A percentile compares a stretch with the other conserved stretches of the same genome.
These are phyloP conservation scores for Gorilla gorilla DNA, from an alignment of 2,113 vertebrate genomes.

Conservation along the genomic window DNA sequence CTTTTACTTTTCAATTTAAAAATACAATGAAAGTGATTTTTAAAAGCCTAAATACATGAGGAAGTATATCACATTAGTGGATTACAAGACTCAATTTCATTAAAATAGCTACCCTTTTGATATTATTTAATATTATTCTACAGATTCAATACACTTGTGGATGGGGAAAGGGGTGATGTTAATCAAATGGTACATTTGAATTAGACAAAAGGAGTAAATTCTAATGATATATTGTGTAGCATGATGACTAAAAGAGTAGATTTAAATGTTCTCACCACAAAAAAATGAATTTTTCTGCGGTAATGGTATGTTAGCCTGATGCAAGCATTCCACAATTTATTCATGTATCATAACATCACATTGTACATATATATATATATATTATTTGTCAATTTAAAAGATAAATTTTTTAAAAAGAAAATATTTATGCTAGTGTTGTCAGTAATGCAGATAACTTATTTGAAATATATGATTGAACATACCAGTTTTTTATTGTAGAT, in stretches of 20 bases:
- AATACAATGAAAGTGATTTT: not conserved
- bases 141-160: not conserved
- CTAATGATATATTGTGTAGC: not conserved
- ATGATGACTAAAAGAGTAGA: not conserved
- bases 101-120: not conserved
- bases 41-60: not conserved
- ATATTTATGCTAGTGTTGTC: not conserved
- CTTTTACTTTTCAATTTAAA: not conserved
- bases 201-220: not conserved
- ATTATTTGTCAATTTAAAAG: not conserved
- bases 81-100: not conserved
- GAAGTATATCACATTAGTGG: not conserved
- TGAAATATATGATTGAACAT: not conserved
- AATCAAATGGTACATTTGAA: not conserved
- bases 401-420: not conserved
- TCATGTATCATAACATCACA: not conserved
- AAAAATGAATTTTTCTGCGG: not conserved
- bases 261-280: not conserved
- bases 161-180: not conserved
- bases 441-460: not conserved
- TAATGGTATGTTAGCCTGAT: not conserved
- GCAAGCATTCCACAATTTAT: not conserved
- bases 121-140: not conserved
- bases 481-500: not conserved
- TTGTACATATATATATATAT: not conserved